Base-by-base conservation (phyloP, 2,888 invertebrate genomes). In the Acholoe squamosa region DNA sequence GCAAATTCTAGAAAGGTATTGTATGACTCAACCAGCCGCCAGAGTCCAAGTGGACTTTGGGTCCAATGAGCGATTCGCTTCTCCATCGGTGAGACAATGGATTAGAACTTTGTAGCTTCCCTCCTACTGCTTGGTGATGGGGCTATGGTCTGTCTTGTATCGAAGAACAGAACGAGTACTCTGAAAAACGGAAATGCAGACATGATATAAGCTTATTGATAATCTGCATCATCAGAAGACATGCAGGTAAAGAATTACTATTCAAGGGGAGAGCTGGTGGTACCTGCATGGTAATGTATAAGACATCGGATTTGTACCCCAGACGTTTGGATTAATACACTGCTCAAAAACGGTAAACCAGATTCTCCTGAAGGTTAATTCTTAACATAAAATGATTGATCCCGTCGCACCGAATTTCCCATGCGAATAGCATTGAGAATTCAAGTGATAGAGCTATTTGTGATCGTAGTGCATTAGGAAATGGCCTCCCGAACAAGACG, bases 81-180 rank as follows among this genome's bases (percentile, higher is more conserved):
- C n/a, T n/a, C n/a, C n/a, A n/a, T n/a, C n/a, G n/a, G n/a, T n/a
- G n/a, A n/a, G n/a, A n/a, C n/a, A n/a, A n/a, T n/a, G n/a, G 43
- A 43, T 84, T 33, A 84, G 43, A 84, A 84, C 84, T 51, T 84
- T 10, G 43, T 34, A 10, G 33, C 51, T 33, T 34, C 51, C 16
- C 33, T 34, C 5, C 5, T 43, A 43, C 5, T 3, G 22, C 12
- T n/a, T 14, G 34, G n/a, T 3, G 7, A 25, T 10, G 86, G 25
- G 0, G 86, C 86, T 7, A 56, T 28, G 14, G 86, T 86, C 10
- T 22, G 25, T 28, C 54, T 52, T 52, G 86, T 86, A 54, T 86
- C 86, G 52, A 86, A 54, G 54, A 86, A 86, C 54, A 86, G 25
- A n/a, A 86, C 86, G 25, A 86, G 54, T 1, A 86, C 54, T 28